These are phyloP conservation scores for Scomber colias DNA, from an alignment of 2,113 vertebrate species.

Conservation along the genomic window DNA sequence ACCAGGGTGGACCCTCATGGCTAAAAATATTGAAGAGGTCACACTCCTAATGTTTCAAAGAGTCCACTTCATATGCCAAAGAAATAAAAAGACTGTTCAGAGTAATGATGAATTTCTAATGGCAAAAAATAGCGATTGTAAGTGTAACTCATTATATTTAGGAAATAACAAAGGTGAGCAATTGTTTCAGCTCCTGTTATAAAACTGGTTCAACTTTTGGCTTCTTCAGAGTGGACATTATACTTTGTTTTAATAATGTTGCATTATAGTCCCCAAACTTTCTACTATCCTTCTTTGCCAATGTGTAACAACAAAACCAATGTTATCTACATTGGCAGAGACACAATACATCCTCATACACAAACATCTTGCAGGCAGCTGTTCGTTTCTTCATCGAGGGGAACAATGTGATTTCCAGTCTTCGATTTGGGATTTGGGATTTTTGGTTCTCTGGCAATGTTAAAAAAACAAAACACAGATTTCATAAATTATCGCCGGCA, in stretches of 20 bases:
- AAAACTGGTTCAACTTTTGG: neutral
- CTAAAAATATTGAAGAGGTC: constrained; percentile 44
- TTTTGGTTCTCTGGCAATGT: too few relatives aligned
- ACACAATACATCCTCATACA: neutral
- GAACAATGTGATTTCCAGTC: too few relatives aligned
- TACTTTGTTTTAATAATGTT: neutral
- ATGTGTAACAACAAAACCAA: neutral
- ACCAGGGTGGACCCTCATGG: neutral
- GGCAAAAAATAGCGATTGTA: neutral
- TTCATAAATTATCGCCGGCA: too few relatives aligned
- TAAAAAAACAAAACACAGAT: too few relatives aligned
- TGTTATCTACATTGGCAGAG: neutral
- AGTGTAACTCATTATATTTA: neutral
- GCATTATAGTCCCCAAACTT: neutral
- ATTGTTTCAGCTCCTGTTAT: constrained; percentile 28
- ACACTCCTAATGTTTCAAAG: neutral
- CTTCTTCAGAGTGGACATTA: neutral
- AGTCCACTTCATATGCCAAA: neutral
- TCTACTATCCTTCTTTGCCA: neutral
- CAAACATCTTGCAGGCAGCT: neutral
- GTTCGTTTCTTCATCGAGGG: neutral
- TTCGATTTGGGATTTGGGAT: too few relatives aligned
- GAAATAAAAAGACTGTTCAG: constrained; percentile 18
- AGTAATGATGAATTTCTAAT: constrained; percentile 8
- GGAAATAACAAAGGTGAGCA: neutral